Percentiles rank a stretch among this genome's conserved stretches.
Evolutionary conservation across 2,888 invertebrate genomes (phyloP).

Genomic region (Patella depressa): DNA sequence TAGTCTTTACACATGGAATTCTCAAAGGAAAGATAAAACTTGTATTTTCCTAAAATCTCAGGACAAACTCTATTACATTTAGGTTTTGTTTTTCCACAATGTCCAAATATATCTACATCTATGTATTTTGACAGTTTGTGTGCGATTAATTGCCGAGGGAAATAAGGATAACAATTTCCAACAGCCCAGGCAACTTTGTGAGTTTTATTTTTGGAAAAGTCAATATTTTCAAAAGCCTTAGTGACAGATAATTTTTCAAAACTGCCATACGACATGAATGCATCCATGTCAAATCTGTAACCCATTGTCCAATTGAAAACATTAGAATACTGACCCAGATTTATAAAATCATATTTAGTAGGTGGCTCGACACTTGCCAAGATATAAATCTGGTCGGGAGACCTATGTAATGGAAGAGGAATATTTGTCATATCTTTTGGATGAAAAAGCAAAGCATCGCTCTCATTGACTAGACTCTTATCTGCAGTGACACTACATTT

Average conservation of each 20-base stretch:
- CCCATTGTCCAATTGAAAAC: conserved; percentile 18
- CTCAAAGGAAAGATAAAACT: conserved; percentile 24
- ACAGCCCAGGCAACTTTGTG: conserved; percentile 11
- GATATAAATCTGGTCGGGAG: conserved; percentile 10
- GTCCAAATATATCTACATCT: conserved; percentile 14
- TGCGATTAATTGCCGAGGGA: conserved; percentile 8
- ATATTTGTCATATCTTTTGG: not conserved
- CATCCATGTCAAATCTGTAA: not conserved
- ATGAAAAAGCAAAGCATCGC: conserved; percentile 17
- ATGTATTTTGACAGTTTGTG: conserved; percentile 16
- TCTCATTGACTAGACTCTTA: not conserved
- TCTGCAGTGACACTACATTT: conserved; percentile 12
- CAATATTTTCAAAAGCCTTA: not conserved
- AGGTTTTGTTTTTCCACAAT: conserved; percentile 6
- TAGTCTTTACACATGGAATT: conserved; percentile 19
- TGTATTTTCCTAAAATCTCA: conserved; percentile 15
- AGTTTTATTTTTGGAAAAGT: not conserved
- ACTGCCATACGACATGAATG: not conserved
- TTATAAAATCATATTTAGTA: not conserved
- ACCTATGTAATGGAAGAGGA: conserved; percentile 7
- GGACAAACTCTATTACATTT: not conserved
- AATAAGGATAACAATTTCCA: conserved; percentile 13
- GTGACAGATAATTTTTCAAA: not conserved
- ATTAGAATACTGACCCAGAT: not conserved
- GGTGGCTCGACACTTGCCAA: conserved; percentile 6